These are phyloP conservation scores for Plebejus melissa DNA, from an alignment of 2,888 invertebrate genomes.

Conservation along the genomic window DNA sequence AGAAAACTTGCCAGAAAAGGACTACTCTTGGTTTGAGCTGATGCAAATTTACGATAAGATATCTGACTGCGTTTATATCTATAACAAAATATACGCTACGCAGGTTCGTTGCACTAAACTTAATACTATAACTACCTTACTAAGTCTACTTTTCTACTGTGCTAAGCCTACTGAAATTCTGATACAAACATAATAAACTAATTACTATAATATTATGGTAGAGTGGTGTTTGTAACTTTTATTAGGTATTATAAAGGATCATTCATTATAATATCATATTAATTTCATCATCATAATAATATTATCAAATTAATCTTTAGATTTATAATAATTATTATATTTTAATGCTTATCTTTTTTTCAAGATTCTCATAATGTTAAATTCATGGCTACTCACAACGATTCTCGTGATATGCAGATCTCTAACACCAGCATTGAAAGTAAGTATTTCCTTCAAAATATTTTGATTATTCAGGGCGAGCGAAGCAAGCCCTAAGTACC, in stretches of 20 bases:
- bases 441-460: slow-evolving; percentile 35
- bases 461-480: too few relatives aligned
- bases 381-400: slow-evolving; percentile 51
- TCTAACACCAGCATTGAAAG: slow-evolving; percentile 54
- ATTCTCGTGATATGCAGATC: slow-evolving; percentile 52
- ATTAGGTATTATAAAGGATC: too few relatives aligned
- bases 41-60: slow-evolving; percentile 63
- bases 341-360: slow-evolving; percentile 32
- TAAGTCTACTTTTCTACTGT: background rate
- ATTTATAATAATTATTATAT: background rate
- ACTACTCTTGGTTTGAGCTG: slow-evolving; percentile 56
- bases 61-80: slow-evolving; percentile 51
- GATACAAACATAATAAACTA: too few relatives aligned
- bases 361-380: slow-evolving; percentile 56
- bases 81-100: slow-evolving; percentile 54
- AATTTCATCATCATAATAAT: too few relatives aligned
- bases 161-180: too few relatives aligned
- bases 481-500: too few relatives aligned
- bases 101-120: slow-evolving; percentile 44
- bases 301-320: too few relatives aligned
- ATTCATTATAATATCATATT: too few relatives aligned
- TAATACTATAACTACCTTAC: background rate
- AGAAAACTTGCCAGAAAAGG: slow-evolving; percentile 35
- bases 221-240: too few relatives aligned
- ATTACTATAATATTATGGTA: too few relatives aligned